A percentile compares a stretch with the other conserved stretches of the same genome.
phyloP scores from a whole-genome alignment of 2,113 vertebrate species.

The Myotis brandtii region DNA sequence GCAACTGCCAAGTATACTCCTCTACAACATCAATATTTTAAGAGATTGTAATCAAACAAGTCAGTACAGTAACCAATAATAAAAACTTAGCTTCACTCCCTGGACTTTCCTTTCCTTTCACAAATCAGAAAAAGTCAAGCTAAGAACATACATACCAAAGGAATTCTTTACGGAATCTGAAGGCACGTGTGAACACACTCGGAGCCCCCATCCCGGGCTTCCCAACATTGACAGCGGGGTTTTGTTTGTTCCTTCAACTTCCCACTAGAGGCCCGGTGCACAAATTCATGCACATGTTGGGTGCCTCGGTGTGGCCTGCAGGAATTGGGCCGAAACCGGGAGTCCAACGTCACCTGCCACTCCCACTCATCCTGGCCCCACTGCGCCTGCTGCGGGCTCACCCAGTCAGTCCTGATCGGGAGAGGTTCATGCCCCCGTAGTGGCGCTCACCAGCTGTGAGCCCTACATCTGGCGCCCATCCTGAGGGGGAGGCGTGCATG shows the following conservation, averaged over 20 bases:
- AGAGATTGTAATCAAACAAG: neutral
- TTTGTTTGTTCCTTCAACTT: neutral
- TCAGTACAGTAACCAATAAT: neutral
- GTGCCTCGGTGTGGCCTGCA: no score
- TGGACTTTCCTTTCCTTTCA: neutral
- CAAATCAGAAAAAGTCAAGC: neutral
- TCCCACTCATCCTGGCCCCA: no score
- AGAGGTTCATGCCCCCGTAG: no score
- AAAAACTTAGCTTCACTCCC: neutral
- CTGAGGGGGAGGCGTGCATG: no score
- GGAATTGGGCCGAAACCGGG: no score
- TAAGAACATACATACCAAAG: neutral
- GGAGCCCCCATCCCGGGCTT: neutral
- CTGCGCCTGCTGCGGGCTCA: no score
- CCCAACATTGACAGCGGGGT: neutral
- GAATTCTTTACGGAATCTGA: neutral
- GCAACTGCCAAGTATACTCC: neutral
- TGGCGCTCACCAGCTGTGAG: no score
- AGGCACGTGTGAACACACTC: neutral
- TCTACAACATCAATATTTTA: neutral
- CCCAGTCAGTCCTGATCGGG: no score
- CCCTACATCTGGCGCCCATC: no score
- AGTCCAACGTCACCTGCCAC: no score
- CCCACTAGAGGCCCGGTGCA: no score
- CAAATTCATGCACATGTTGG: no score